phyloP scores from a whole-genome alignment of 2,113 vertebrate species.

The Struthio camelus region DNA sequence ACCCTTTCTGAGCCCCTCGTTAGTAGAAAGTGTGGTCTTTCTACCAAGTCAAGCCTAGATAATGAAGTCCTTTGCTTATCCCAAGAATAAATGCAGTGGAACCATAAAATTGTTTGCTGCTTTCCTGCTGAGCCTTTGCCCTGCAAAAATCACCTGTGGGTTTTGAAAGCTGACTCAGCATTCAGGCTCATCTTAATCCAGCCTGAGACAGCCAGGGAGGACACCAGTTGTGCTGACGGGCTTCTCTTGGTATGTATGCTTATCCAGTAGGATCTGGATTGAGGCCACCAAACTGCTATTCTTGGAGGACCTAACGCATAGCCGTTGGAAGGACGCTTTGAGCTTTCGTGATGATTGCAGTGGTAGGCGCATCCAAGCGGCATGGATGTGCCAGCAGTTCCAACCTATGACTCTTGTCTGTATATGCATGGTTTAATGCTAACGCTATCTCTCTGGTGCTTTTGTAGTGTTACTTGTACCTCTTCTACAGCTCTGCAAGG shows the following conservation, averaged over 20 bases:
- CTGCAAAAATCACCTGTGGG: background rate
- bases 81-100: rapidly evolving
- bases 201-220: background rate
- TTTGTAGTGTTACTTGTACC: constrained; percentile 90
- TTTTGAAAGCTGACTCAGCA: background rate
- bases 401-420: background rate
- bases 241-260: background rate
- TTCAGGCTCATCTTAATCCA: background rate
- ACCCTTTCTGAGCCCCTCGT: background rate
- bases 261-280: background rate
- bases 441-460: background rate
- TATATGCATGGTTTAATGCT: background rate
- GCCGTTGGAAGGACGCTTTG: background rate
- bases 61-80: background rate
- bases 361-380: background rate
- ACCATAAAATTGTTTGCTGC: background rate
- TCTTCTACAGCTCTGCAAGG: constrained; percentile 87
- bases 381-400: background rate
- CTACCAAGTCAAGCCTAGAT: background rate
- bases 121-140: background rate
- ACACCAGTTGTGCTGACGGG: background rate
- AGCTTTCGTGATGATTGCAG: background rate
- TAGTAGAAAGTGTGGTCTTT: background rate
- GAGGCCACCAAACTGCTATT: background rate
- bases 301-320: background rate